Conservation (phyloP, 2,888 invertebrate genomes). For the Caenorhabditis sp. region DNA sequence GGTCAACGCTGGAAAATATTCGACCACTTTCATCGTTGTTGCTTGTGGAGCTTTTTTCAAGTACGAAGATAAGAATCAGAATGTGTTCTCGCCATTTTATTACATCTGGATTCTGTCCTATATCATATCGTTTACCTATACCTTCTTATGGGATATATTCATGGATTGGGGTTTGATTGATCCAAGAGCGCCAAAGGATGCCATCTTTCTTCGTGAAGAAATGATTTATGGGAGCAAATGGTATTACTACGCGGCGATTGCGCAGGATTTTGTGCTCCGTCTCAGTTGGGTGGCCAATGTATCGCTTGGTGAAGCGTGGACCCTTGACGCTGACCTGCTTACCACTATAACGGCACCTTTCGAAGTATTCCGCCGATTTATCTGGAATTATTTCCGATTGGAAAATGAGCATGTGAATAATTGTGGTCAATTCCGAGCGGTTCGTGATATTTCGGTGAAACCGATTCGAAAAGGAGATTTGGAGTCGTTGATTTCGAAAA, state of each 20-base stretch:
- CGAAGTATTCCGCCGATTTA: conserved; percentile 79
- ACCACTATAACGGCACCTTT: conserved; percentile 68
- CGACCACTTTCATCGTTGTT: conserved; percentile 93
- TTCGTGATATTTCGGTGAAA: conserved; percentile 93
- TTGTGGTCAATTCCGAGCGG: conserved; percentile 94
- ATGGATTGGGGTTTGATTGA: conserved; percentile 90
- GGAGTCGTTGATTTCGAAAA: conserved; percentile 65
- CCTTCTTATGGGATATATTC: conserved; percentile 96
- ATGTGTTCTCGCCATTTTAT: conserved; percentile 65
- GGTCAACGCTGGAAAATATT: conserved; percentile 96
- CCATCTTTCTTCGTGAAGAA: conserved; percentile 75
- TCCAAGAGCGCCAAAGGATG: conserved; percentile 86
- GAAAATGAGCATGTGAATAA: conserved; percentile 99
- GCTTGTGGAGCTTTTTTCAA: conserved; percentile 76
- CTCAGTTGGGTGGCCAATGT: conserved; percentile 90
- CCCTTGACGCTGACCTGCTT: conserved; percentile 67
- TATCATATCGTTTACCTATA: conserved; percentile 84
- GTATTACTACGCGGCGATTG: conserved; percentile 94
- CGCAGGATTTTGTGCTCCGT: conserved; percentile 90
- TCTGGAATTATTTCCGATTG: conserved; percentile 99
- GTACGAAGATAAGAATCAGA: conserved; percentile 78
- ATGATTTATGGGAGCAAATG: conserved; percentile 70
- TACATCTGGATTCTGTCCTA: conserved; percentile 82
- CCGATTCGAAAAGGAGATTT: conserved; percentile 79
- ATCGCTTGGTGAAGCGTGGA: conserved; percentile 75